phyloP scores from a whole-genome alignment of 2,113 vertebrate species.

The Onychostruthus taczanowskii region DNA sequence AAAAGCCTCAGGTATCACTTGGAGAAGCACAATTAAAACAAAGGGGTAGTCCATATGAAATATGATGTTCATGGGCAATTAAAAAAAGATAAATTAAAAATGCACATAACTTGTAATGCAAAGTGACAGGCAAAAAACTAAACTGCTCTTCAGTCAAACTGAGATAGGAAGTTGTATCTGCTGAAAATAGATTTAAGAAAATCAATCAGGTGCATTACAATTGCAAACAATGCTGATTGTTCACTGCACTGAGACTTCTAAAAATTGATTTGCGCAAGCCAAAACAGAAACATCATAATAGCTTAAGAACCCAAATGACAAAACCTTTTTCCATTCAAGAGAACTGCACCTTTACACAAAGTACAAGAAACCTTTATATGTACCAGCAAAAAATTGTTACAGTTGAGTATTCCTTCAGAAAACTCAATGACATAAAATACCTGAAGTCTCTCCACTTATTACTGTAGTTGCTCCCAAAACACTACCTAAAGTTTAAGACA shows the following conservation, averaged over 20 bases:
- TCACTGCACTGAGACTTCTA: not conserved
- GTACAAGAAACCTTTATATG: not conserved
- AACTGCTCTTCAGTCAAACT: not conserved
- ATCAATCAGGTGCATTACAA: not conserved
- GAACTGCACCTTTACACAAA: not conserved
- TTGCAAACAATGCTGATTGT: not conserved
- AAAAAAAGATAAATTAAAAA: not conserved
- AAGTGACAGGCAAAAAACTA: not conserved
- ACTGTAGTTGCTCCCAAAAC: not conserved
- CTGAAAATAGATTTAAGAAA: not conserved
- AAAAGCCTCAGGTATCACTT: not conserved
- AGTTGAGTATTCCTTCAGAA: not conserved
- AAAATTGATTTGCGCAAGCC: not conserved
- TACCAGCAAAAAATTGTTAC: not conserved
- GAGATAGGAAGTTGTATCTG: not conserved
- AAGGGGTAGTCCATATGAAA: not conserved
- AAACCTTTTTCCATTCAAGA: not conserved
- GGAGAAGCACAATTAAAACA: not conserved
- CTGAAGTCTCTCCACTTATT: not conserved
- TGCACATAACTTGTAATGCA: not conserved
- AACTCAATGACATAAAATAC: not conserved
- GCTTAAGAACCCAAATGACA: not conserved
- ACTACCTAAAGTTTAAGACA: not conserved
- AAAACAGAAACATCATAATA: not conserved
- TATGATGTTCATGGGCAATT: not conserved